phyloP scores from a whole-genome alignment of 2,797 vertebrate species.

The Myoxocephalus aenaeus region DNA sequence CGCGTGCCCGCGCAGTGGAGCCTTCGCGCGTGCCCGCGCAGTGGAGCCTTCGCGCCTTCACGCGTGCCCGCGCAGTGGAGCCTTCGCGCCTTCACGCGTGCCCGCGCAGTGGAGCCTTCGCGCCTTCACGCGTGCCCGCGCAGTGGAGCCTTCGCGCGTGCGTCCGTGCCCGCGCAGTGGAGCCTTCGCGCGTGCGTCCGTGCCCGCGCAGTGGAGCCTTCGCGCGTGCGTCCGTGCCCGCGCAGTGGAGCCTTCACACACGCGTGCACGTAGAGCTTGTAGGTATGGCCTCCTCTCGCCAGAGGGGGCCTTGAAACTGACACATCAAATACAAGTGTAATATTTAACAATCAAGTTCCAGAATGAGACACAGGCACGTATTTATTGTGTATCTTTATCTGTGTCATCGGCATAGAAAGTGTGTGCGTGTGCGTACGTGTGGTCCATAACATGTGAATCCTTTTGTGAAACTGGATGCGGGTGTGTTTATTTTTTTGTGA shows the following conservation, averaged over 20 bases:
- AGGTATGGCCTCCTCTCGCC: slow-evolving; percentile 24
- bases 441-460: slow-evolving; percentile 46
- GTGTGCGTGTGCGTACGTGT: slow-evolving; percentile 58
- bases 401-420: neutral
- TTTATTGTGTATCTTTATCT: slow-evolving; percentile 16
- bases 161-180: too few species aligned
- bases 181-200: too few species aligned
- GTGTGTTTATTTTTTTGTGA: slow-evolving; percentile 38
- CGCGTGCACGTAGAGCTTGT: slow-evolving; percentile 14
- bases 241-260: neutral
- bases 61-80: too few species aligned
- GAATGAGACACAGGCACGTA: slow-evolving; percentile 46
- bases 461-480: slow-evolving; percentile 46
- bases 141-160: too few species aligned
- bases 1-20: too few species aligned
- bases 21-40: too few species aligned
- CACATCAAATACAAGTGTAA: slow-evolving; percentile 56
- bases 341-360: slow-evolving; percentile 56
- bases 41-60: neutral
- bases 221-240: too few species aligned
- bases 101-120: too few species aligned
- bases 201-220: too few species aligned
- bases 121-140: too few species aligned
- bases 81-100: too few species aligned
- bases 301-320: slow-evolving; percentile 46